These are phyloP conservation scores for Probosciger aterrimus DNA, from an alignment of 2,113 vertebrate species.

Conservation along the genomic window DNA sequence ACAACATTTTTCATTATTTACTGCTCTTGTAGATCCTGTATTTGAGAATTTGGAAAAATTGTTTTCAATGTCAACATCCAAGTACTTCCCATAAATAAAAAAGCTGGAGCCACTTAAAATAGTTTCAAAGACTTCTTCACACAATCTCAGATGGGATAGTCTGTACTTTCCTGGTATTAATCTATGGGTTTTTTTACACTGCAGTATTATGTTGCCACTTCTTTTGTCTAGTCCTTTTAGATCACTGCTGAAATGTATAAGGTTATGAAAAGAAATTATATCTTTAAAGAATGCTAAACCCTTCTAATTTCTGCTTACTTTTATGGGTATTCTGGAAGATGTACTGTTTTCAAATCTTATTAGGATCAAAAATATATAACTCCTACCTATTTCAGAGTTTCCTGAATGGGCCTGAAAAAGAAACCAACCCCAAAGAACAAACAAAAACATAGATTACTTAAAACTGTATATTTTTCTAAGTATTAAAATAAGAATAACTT, in stretches of 20 bases:
- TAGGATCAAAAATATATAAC: neutral
- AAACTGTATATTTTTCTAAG: neutral
- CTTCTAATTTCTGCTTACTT: conserved; percentile 52
- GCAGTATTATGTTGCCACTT: conserved; percentile 40
- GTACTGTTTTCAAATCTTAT: conserved; percentile 29
- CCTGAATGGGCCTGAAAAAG: neutral
- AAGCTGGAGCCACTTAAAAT: conserved; percentile 57
- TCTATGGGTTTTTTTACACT: conserved; percentile 48
- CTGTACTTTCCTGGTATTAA: conserved; percentile 58
- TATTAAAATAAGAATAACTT: neutral
- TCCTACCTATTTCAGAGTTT: neutral
- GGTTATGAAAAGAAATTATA: conserved; percentile 56
- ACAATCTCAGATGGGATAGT: conserved; percentile 35
- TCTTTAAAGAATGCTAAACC: conserved; percentile 12
- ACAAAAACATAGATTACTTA: neutral
- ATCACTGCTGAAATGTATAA: conserved; percentile 31
- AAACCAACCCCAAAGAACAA: neutral
- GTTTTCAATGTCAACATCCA: conserved; percentile 61
- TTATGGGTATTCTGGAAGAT: neutral
- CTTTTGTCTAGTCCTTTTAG: neutral
- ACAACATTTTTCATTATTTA: conserved; percentile 56
- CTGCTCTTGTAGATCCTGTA: conserved; percentile 35
- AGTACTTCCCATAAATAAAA: conserved; percentile 70
- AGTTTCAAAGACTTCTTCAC: conserved; percentile 50
- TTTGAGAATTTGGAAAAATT: conserved; percentile 66